These are phyloP conservation scores for Semnornis frantzii DNA, from an alignment of 2,113 vertebrate genomes.

Conservation along the genomic window DNA sequence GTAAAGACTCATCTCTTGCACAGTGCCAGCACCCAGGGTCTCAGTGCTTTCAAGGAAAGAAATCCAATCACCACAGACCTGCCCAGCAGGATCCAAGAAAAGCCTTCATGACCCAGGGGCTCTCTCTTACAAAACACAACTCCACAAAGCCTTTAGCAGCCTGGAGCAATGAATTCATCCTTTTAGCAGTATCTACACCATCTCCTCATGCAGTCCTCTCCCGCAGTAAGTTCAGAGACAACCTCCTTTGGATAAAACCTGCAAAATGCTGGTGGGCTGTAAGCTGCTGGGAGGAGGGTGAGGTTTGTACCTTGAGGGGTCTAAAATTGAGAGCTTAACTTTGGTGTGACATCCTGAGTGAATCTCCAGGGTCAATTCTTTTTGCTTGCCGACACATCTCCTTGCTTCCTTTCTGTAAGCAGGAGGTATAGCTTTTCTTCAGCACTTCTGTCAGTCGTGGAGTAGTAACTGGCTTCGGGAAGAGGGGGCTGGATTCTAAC, in stretches of 20 bases:
- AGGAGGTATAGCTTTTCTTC: not conserved
- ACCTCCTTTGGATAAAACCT: not conserved
- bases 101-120: not conserved
- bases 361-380: not conserved
- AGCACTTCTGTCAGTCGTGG: not conserved
- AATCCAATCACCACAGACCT: not conserved
- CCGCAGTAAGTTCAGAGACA: too few relatives aligned
- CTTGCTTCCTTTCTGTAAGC: not conserved
- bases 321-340: not conserved
- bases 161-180: not conserved
- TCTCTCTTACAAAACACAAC: not conserved
- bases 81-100: not conserved
- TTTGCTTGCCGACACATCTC: not conserved
- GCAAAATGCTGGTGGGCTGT: not conserved
- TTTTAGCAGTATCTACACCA: not conserved
- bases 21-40: not conserved
- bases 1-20: accelerated
- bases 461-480: not conserved
- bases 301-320: not conserved
- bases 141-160: not conserved
- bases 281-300: not conserved
- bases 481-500: not conserved
- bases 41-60: not conserved
- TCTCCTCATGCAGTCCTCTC: not conserved
- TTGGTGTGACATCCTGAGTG: not conserved